Evolutionary conservation across 2,888 invertebrate species (phyloP).

Genomic region (Seira musarum): DNA sequence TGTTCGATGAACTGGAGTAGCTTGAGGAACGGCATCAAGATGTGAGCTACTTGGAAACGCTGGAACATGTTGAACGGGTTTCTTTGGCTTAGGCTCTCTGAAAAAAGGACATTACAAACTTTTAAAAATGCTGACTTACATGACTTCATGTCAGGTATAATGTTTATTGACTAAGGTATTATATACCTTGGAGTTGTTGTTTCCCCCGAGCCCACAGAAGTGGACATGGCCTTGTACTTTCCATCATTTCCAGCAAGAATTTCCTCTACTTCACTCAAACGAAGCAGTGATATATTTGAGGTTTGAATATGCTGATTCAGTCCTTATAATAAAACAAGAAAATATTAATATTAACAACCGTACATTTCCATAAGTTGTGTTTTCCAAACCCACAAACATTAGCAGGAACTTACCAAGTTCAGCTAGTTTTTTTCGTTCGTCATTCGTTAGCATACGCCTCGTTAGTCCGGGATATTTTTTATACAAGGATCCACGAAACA

Average conservation of each 20-base stretch:
- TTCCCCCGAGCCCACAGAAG: slow-evolving; percentile 76
- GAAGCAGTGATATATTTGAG: slow-evolving; percentile 94
- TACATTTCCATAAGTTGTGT: background rate
- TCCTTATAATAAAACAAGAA: slow-evolving; percentile 70
- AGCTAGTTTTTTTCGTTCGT: slow-evolving; percentile 94
- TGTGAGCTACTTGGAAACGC: slow-evolving; percentile 98
- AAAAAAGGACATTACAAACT: slow-evolving; percentile 13
- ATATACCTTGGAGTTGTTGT: slow-evolving; percentile 80
- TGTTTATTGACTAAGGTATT: too few relatives aligned
- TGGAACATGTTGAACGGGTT: slow-evolving; percentile 92
- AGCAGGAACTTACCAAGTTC: slow-evolving; percentile 78
- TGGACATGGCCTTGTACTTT: slow-evolving; percentile 95
- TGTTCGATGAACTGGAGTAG: slow-evolving; percentile 96
- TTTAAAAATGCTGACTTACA: background rate
- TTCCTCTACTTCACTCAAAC: slow-evolving; percentile 96
- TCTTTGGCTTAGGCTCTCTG: slow-evolving; percentile 86
- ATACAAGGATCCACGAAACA: slow-evolving; percentile 97
- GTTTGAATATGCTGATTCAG: slow-evolving; percentile 93
- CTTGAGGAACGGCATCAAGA: slow-evolving; percentile 98
- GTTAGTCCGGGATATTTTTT: slow-evolving; percentile 99
- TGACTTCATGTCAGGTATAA: too few relatives aligned
- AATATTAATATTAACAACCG: too few relatives aligned
- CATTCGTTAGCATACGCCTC: slow-evolving; percentile 93
- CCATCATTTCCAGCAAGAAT: slow-evolving; percentile 98
- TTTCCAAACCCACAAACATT: background rate